phyloP scores from a whole-genome alignment of 1,140 invertebrate genomes.

The Mizuhopecten yessoensis region DNA sequence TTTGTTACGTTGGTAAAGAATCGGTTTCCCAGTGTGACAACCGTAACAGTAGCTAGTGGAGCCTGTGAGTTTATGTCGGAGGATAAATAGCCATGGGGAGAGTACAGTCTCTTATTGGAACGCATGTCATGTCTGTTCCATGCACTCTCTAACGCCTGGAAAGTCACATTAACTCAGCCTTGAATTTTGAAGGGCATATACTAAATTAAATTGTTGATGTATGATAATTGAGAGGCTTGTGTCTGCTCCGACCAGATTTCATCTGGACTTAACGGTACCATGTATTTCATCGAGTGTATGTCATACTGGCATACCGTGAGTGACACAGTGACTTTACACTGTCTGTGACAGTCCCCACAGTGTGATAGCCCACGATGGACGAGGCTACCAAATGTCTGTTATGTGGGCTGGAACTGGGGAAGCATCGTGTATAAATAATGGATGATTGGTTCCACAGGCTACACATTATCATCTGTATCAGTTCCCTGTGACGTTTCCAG shows the following conservation, averaged over 20 bases:
- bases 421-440: neutral
- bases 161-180: neutral
- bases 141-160: neutral
- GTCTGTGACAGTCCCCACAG: neutral
- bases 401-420: neutral
- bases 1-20: neutral
- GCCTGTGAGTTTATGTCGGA: neutral
- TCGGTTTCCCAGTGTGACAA: conserved; percentile 22
- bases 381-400: neutral
- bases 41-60: neutral
- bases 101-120: neutral
- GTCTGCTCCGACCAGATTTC: neutral
- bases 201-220: neutral
- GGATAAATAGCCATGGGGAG: neutral
- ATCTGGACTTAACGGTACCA: neutral
- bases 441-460: neutral
- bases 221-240: neutral
- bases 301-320: neutral
- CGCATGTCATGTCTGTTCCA: neutral
- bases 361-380: neutral
- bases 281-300: neutral
- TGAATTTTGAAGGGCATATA: neutral
- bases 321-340: neutral
- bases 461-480: neutral
- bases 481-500: neutral